These are phyloP conservation scores for Enteromius paludinosus DNA, from an alignment of 2,797 vertebrate genomes.

Conservation along the genomic window DNA sequence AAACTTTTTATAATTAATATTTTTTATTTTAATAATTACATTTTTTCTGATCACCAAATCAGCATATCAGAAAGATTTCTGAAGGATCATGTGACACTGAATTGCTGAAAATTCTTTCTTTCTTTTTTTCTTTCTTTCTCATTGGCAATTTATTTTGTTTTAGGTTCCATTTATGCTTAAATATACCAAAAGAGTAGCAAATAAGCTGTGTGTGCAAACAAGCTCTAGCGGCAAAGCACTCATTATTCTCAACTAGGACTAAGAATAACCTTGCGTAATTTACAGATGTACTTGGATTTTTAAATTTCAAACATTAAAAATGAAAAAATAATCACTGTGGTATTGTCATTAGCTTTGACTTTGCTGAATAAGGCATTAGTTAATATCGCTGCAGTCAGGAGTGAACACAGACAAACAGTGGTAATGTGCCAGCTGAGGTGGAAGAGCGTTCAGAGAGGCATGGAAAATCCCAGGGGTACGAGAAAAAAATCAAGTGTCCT, in stretches of 20 bases:
- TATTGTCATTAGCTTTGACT: background rate
- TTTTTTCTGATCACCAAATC: background rate
- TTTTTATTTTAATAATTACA: background rate
- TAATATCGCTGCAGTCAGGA: conserved; percentile 15
- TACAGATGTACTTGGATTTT: background rate
- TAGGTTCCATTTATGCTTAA: background rate
- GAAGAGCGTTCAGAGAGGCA: conserved; percentile 19
- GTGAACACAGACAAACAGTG: background rate
- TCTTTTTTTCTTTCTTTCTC: background rate
- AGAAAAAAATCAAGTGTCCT: background rate
- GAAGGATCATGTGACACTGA: background rate
- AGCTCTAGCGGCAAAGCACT: background rate
- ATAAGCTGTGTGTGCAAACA: background rate
- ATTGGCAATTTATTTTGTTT: background rate
- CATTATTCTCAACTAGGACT: background rate
- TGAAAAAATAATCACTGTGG: background rate
- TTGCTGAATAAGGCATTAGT: background rate
- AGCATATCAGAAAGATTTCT: background rate
- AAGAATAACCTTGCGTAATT: background rate
- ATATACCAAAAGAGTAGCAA: background rate
- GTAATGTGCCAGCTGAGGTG: conserved; percentile 33
- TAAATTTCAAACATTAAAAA: background rate
- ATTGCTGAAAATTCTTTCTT: background rate
- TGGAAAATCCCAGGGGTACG: conserved; percentile 4
- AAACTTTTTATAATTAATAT: too few relatives aligned